Conservation (phyloP, 2,888 invertebrate species). For the Brachynemurus nebulosus region DNA sequence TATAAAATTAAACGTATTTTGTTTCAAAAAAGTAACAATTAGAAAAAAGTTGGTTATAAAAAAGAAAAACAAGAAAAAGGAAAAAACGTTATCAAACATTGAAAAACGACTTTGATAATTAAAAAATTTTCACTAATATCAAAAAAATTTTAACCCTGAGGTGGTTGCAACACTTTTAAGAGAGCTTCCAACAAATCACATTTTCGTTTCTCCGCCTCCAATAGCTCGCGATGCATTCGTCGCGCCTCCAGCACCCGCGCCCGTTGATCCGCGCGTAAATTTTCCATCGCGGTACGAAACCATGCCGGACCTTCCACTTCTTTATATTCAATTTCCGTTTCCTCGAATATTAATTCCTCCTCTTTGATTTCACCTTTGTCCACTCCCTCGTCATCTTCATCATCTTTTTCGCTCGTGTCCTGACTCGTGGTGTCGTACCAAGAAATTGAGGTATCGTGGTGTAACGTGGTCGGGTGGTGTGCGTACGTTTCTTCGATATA, state of each 20-base stretch:
- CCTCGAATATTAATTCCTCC: slow-evolving; percentile 3
- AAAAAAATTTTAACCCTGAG: slow-evolving; percentile 3
- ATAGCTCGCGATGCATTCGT: slow-evolving; percentile 9
- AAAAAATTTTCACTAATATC: background rate
- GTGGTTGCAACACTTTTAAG: slow-evolving; percentile 6
- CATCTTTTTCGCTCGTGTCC: slow-evolving; percentile 1
- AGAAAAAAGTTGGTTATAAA: too few relatives aligned
- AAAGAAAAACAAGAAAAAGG: too few relatives aligned
- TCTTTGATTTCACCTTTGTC: background rate
- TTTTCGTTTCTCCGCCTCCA: slow-evolving; percentile 11
- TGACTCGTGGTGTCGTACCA: slow-evolving; percentile 1
- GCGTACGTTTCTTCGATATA: background rate
- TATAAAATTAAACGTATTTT: too few relatives aligned
- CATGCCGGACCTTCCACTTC: slow-evolving; percentile 9
- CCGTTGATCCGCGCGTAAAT: slow-evolving; percentile 11
- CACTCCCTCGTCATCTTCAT: background rate
- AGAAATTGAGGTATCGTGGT: background rate
- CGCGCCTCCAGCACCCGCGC: slow-evolving; percentile 8
- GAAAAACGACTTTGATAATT: background rate
- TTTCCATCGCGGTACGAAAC: slow-evolving; percentile 11
- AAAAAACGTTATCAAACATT: too few relatives aligned
- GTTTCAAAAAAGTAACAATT: too few relatives aligned
- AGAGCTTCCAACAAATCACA: slow-evolving; percentile 12
- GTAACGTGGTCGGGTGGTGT: background rate
- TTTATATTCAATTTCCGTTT: slow-evolving; percentile 1